These are phyloP conservation scores for Drosophila kanapiae DNA, from an alignment of 1,140 invertebrate species.

Conservation along the genomic window DNA sequence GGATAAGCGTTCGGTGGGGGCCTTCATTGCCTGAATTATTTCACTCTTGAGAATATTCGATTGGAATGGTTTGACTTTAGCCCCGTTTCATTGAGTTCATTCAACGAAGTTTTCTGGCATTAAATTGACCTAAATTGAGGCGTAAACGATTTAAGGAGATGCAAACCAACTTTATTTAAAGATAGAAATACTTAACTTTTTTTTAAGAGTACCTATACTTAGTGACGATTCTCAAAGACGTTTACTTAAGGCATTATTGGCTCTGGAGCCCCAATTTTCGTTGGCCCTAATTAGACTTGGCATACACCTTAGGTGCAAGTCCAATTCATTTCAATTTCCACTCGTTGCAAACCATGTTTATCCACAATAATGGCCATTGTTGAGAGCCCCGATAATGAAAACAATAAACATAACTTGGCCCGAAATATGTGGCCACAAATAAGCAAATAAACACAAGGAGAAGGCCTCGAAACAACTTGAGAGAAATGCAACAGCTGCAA, in stretches of 20 bases:
- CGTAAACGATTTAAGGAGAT: not conserved
- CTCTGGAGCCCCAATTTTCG: not conserved
- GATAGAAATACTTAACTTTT: not conserved
- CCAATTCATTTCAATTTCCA: conserved; percentile 21
- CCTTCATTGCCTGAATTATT: conserved; percentile 59
- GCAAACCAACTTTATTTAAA: not conserved
- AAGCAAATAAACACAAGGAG: conserved; percentile 40
- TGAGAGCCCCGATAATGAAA: conserved; percentile 23
- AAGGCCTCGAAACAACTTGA: conserved; percentile 51
- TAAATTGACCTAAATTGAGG: conserved; percentile 19
- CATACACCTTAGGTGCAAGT: not conserved
- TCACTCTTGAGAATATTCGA: conserved; percentile 63
- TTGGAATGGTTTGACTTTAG: conserved; percentile 15
- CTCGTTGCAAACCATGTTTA: conserved; percentile 7
- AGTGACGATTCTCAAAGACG: no score
- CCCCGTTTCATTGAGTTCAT: conserved; percentile 16
- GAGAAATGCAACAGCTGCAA: conserved; percentile 74
- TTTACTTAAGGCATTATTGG: not conserved
- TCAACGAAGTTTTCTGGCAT: conserved; percentile 13
- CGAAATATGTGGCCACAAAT: conserved; percentile 33
- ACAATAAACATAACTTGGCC: conserved; percentile 32
- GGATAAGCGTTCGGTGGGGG: conserved; percentile 30
- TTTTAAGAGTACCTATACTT: no score
- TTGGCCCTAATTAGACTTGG: not conserved
- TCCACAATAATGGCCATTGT: conserved; percentile 16